Evolutionary conservation across 1,140 invertebrate genomes (phyloP), one percentile per base, ranked within the genome.

Genomic region (Brachionus rubens): DNA sequence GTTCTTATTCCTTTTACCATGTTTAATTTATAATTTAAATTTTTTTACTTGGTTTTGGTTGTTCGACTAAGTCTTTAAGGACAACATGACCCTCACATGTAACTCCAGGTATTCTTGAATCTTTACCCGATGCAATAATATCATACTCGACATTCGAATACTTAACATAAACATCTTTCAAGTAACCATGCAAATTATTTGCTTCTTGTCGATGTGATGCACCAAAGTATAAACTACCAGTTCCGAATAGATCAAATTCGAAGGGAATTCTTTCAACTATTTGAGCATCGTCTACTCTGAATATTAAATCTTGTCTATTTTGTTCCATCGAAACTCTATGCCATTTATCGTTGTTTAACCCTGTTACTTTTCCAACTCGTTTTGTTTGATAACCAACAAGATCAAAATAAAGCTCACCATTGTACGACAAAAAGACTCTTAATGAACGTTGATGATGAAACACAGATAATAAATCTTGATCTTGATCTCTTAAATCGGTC

Each of bases 71-170:
- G n/a, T 68, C 46, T 40, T 72, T 54, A 9, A 72, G 46, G 10
- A 12, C 30, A 1, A 72, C 68, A 40, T 72, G 68, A 33, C 68
- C 68, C 9, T 72, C 43, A 54, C 68, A 72, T 28, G 30, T 16
- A 9, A 54, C 68, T 1, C 68, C 68, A 33, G 68, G 46, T 14
- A 72, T 26, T 10, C 50, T 43, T 40, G 33, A 28, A 50, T 54
- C 50, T 9, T 12, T 50, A 28, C 43, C 68, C 4, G 68, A 47
- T 1, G 68, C 68, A 19, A 72, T 21, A 12, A 72, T 10, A 26
- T 72, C 68, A 54, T 72, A 72, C 19, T 54, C 50, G 19, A 50
- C 50, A 40, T 14, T n/a, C 5, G 68, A 72, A 72, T 26, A 72
- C 33, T 50, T 54, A 10, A 50, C 46, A 50, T 10, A 50, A 72